Evolutionary conservation across 2,113 vertebrate species (phyloP).

Genomic region (Alethe castanea): DNA sequence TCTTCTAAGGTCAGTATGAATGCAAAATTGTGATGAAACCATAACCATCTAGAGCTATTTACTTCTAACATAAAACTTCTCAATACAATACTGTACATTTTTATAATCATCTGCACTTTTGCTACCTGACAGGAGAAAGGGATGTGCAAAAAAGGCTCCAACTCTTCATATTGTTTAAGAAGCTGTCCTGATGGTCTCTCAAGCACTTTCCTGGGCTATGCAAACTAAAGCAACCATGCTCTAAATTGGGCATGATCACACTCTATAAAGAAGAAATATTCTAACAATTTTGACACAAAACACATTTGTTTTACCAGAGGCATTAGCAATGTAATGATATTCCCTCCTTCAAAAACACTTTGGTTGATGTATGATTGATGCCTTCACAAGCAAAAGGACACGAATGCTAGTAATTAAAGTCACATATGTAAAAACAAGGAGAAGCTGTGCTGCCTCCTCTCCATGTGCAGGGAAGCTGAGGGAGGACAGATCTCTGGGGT

Average conservation of each 20-base stretch:
- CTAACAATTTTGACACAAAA: not conserved
- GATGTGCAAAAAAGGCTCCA: not conserved
- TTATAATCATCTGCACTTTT: not conserved
- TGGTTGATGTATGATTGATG: not conserved
- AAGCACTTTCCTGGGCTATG: not conserved
- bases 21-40: not conserved
- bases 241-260: not conserved
- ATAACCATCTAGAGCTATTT: not conserved
- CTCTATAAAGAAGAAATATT: not conserved
- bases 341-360: not conserved
- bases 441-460: not conserved
- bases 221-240: not conserved
- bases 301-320: not conserved
- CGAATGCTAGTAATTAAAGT: accelerated
- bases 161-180: not conserved
- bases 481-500: not conserved
- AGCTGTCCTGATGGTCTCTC: not conserved
- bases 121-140: not conserved
- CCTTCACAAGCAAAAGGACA: not conserved
- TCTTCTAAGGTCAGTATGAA: not conserved
- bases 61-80: not conserved
- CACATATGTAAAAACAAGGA: accelerated
- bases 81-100: not conserved
- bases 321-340: not conserved
- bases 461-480: not conserved